Evolutionary conservation across 2,797 vertebrate species (phyloP).

Genomic region (Manis javanica): DNA sequence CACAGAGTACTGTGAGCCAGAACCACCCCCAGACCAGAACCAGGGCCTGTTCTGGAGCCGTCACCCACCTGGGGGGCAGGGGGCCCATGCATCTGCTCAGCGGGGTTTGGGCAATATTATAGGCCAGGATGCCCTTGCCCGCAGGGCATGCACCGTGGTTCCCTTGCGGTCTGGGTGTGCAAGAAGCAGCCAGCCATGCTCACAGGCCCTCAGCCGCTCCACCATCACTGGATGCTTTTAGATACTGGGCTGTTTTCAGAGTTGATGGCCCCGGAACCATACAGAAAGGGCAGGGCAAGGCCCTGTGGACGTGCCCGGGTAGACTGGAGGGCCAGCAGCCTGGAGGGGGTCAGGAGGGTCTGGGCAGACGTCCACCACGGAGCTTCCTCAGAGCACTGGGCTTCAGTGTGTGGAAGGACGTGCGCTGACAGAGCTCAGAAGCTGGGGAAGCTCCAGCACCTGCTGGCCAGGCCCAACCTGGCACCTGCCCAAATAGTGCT

Average conservation of each 20-base stretch:
- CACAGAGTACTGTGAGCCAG: neutral
- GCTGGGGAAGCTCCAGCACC: too few relatives aligned
- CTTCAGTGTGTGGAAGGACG: neutral
- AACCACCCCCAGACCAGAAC: neutral
- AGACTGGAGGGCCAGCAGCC: fast-evolving
- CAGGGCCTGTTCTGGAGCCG: neutral
- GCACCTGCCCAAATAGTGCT: neutral
- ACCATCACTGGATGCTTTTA: too few relatives aligned
- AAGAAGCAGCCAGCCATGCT: neutral
- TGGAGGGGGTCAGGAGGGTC: too few relatives aligned
- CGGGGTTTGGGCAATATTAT: neutral
- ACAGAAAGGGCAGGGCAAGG: too few relatives aligned
- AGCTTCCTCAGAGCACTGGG: neutral
- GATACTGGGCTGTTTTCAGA: neutral
- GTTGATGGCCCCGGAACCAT: fast-evolving
- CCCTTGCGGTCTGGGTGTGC: too few relatives aligned
- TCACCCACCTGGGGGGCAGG: too few relatives aligned
- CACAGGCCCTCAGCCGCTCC: too few relatives aligned
- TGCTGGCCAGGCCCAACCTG: too few relatives aligned
- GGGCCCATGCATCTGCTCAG: neutral
- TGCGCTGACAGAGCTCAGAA: too few relatives aligned
- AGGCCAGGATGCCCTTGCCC: too few relatives aligned
- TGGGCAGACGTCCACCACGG: neutral
- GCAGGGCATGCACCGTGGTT: too few relatives aligned
- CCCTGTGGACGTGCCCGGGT: fast-evolving